Base-by-base conservation (phyloP, 2,113 vertebrate genomes). In the Tringa solitaria region DNA sequence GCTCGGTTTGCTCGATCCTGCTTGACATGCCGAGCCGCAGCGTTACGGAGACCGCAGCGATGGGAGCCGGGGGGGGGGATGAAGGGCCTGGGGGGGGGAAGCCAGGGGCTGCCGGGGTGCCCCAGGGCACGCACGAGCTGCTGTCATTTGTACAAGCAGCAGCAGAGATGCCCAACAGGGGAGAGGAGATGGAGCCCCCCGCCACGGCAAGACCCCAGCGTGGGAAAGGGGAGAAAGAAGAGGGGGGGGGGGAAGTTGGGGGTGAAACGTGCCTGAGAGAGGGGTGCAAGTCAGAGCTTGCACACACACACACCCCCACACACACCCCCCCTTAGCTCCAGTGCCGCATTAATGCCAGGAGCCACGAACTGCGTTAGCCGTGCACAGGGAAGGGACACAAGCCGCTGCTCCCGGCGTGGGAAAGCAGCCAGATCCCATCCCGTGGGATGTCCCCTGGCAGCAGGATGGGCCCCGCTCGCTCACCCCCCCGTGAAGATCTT, bases 401-500 rank as follows among this genome's bases (percentile, higher is more conserved):
- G 59, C 2, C 0, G 2, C 26, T 13, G 80, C 33, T 92, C 50
- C 33, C 0, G 0, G 21, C 9, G 56, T 0, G 35, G 63, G 72
- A 45, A 18, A 60, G 23, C 81, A 77, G 33, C 48, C 80, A 46
- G 39, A 17, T 21, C 57, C 41, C 26, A 3, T 1, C 56, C 46
- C 18, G 0, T 0, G 16, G 74, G 68, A 35, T 27, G 33, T 11
- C 5, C 64, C 60, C 57, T 6, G 33, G 61, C 67, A 54, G 53
- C 43, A 56, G 24, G 19, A 59, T n/a, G 17, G 8, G 68, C 59
- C 24, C 57, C 0, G 2, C 73, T 33, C 7, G 0, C 98, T 98
- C 97, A 99, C 99, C 98, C 98, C 80, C 99, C 98, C 0, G 98
- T 98, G 96, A 99, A 99, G 93, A 99, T 97, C 96, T 99, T 99